phyloP scores from a whole-genome alignment of 2,113 vertebrate genomes.

The Xiphorhynchus elegans region DNA sequence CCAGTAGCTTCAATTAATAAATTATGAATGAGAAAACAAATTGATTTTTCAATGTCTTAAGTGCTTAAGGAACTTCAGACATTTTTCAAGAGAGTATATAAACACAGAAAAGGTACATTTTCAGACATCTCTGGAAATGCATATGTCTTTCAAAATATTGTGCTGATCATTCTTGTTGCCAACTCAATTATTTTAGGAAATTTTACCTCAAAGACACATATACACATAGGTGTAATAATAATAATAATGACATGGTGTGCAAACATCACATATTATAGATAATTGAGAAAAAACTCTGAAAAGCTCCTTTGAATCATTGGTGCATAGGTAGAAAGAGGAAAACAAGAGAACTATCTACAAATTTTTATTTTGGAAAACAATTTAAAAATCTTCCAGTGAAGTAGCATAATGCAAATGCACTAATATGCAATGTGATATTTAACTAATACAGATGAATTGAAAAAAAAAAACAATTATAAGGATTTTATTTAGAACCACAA shows the following conservation, averaged over 20 bases:
- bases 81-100: not conserved
- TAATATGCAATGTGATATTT: not conserved
- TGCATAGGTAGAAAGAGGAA: not conserved
- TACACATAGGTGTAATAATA: not conserved
- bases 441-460: not conserved
- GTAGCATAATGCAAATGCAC: not conserved
- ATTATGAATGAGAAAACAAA: conserved; percentile 27
- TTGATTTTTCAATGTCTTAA: conserved; percentile 26
- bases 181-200: not conserved
- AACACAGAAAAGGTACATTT: not conserved
- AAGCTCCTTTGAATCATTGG: not conserved
- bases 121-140: not conserved
- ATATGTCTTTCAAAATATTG: not conserved
- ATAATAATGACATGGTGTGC: not conserved
- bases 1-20: conserved; percentile 11
- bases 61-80: not conserved
- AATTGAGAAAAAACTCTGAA: rapidly evolving
- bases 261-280: not conserved
- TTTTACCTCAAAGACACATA: not conserved
- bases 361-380: not conserved
- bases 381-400: not conserved
- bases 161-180: not conserved
- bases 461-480: not conserved
- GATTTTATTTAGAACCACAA: not conserved
- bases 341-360: not conserved